Base-by-base conservation (phyloP, 2,888 invertebrate species). In the Caenorhabditis auriculariae region DNA sequence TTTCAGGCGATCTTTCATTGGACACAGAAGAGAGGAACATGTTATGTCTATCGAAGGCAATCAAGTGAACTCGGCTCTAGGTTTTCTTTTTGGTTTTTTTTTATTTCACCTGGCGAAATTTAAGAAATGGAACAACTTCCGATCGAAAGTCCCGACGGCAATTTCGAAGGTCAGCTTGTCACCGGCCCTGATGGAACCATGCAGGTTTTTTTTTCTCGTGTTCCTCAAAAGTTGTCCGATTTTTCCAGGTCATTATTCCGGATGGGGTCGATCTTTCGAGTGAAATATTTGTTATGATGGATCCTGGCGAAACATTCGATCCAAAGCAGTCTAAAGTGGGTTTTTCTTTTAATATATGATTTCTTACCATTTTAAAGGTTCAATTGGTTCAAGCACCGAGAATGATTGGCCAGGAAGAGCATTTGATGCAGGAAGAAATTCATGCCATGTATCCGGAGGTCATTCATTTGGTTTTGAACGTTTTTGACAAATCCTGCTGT, bases 171-270 rank as follows among this genome's bases (percentile, higher is more conserved):
- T 2, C 52, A 66, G 24, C 35, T 63, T 15, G 45, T 66, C 2
- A 54, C 57, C n/a, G 50, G 47, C 19, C 42, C 58, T 4, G 60
- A 61, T 48, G 65, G 68, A 21, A 47, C 48, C 2, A 57, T 64
- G 37, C 64, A 64, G 46, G 55, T 63, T 15, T 23, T 48, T 4
- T 24, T 46, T 12, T 58, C 53, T 9, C 12, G 24, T 45, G 9
- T 48, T 48, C 9, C 15, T 42, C 12, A 12, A 17, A 23, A 19
- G 15, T 45, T n/a, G 12, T 26, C 7, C 12, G 35, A 39, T 50
- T 26, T 2, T 48, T 47, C 12, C 32, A 53, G 53, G 53, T 65
- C 9, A 21, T 54, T 9, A 26, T 61, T 3, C 56, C 57, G 3
- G 54, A 39, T 7, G 60, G 44, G 37, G 49, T 48, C 32, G 41